Evolutionary conservation across 1,140 invertebrate genomes (phyloP).

Genomic region (Aphelinus certus): DNA sequence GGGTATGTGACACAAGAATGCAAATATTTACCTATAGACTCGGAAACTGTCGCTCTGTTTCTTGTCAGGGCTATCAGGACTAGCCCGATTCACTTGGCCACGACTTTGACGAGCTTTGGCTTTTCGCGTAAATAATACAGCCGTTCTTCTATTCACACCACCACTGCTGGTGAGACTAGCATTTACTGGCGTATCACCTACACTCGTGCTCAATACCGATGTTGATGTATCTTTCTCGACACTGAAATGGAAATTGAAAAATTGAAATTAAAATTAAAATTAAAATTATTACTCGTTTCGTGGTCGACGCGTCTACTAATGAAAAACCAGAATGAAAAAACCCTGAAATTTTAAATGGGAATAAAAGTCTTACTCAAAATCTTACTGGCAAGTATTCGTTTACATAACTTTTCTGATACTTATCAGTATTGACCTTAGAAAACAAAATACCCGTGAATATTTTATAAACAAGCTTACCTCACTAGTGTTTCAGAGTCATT

Average conservation of each 20-base stretch:
- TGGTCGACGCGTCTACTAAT: too few relatives aligned
- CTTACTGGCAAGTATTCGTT: too few relatives aligned
- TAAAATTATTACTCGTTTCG: too few relatives aligned
- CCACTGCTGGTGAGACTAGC: slow-evolving; percentile 16
- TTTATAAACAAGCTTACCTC: slow-evolving; percentile 10
- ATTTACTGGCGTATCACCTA: slow-evolving; percentile 3
- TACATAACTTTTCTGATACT: too few relatives aligned
- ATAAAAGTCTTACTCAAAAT: too few relatives aligned
- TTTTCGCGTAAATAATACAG: slow-evolving; percentile 85
- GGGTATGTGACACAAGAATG: not conserved
- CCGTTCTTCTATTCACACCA: slow-evolving; percentile 80
- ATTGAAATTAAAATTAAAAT: too few relatives aligned
- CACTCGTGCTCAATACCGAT: slow-evolving; percentile 1
- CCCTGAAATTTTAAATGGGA: too few relatives aligned
- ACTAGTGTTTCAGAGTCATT: slow-evolving; percentile 32
- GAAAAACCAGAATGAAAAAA: too few relatives aligned
- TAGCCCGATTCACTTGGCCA: slow-evolving; percentile 45
- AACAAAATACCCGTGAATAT: not conserved
- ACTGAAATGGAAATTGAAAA: not conserved
- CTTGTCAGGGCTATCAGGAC: slow-evolving; percentile 54
- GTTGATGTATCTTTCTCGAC: slow-evolving; percentile 23
- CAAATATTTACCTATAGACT: slow-evolving; percentile 62
- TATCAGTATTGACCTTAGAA: too few relatives aligned
- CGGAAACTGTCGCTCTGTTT: slow-evolving; percentile 69
- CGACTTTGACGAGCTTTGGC: slow-evolving; percentile 68